Evolutionary conservation across 2,113 vertebrate species (phyloP).

Genomic region (Oenanthe oenanthe): DNA sequence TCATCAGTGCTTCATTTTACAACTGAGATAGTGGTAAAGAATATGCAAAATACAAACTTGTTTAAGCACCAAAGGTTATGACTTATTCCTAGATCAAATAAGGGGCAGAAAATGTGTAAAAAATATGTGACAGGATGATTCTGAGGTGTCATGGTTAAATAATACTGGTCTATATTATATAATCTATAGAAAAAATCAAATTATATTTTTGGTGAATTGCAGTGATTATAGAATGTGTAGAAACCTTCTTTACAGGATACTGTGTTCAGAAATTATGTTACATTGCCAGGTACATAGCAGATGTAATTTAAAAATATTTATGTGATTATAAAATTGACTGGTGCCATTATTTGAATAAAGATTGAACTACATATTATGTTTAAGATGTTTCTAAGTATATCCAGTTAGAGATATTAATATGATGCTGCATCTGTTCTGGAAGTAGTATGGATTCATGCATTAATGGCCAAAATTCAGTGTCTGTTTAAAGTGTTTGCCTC

Average conservation of each 20-base stretch:
- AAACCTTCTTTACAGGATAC: neutral
- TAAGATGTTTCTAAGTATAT: neutral
- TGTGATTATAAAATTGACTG: neutral
- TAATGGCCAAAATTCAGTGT: neutral
- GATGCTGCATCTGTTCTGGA: neutral
- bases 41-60: neutral
- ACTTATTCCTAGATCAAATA: neutral
- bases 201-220: neutral
- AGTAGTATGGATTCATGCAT: neutral
- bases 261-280: neutral
- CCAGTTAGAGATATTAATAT: neutral
- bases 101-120: neutral
- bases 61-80: neutral
- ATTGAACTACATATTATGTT: neutral
- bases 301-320: neutral
- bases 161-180: neutral
- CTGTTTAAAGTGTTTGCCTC: neutral
- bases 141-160: neutral
- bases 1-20: neutral
- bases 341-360: neutral
- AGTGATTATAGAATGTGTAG: neutral
- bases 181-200: neutral
- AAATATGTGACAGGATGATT: neutral
- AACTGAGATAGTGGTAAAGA: neutral
- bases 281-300: neutral